These are phyloP conservation scores for Drosophila lowei DNA, from an alignment of 1,140 invertebrate species.

Conservation along the genomic window DNA sequence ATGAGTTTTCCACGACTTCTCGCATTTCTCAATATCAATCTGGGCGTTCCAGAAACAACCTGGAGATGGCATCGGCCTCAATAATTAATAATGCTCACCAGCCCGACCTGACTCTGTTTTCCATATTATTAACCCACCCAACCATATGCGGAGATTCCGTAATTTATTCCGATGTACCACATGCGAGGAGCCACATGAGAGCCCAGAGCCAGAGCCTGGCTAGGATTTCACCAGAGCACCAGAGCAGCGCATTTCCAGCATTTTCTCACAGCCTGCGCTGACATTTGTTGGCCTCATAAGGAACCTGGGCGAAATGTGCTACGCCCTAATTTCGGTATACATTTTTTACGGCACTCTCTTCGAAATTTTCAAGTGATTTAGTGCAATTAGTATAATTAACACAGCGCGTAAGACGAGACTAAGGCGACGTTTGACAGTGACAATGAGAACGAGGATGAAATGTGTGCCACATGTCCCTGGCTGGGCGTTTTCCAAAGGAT, in stretches of 20 bases:
- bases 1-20: slow-evolving; percentile 5
- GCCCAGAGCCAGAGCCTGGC: slow-evolving; percentile 11
- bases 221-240: slow-evolving; percentile 49
- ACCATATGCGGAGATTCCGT: slow-evolving; percentile 50
- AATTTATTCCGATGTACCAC: slow-evolving; percentile 70
- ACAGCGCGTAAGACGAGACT: slow-evolving; percentile 70
- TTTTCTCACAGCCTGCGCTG: slow-evolving; percentile 66
- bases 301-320: slow-evolving; percentile 38
- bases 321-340: slow-evolving; percentile 64
- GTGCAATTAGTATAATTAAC: slow-evolving; percentile 81
- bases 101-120: slow-evolving; percentile 29
- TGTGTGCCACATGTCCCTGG: slow-evolving; percentile 65
- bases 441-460: slow-evolving; percentile 29
- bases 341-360: slow-evolving; percentile 43
- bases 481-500: slow-evolving; percentile 31
- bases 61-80: slow-evolving; percentile 18
- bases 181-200: slow-evolving; percentile 44
- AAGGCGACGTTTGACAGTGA: slow-evolving; percentile 72
- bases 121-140: slow-evolving; percentile 55
- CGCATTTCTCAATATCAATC: slow-evolving; percentile 8
- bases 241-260: slow-evolving; percentile 35
- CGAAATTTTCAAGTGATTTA: slow-evolving; percentile 77
- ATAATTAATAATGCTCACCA: slow-evolving; percentile 62
- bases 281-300: slow-evolving; percentile 39
- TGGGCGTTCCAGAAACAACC: slow-evolving; percentile 19